A percentile compares a stretch with the other conserved stretches of the same genome.
Evolutionary conservation across 37 sponge, comb jelly and placozoan species (phyloP).

Genomic region (Petrosia ficiformis): DNA sequence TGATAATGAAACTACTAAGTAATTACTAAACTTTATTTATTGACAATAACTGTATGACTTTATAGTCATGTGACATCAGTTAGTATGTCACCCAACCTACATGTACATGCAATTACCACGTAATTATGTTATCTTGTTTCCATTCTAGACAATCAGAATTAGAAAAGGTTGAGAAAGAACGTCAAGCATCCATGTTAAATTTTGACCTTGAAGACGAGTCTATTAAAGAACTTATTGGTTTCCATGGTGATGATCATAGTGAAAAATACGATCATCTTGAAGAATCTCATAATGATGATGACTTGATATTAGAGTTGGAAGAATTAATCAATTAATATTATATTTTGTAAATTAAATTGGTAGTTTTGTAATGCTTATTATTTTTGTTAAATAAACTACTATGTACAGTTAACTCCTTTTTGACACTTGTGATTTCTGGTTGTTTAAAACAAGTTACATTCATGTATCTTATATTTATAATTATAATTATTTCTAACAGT

Average conservation of each 20-base stretch:
- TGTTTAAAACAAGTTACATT: no score
- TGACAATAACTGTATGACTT: no score
- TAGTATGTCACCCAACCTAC: no score
- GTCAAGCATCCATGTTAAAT: slow-evolving; percentile 1
- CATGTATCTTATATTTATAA: no score
- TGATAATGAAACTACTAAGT: no score
- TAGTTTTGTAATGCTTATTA: background rate
- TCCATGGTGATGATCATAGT: background rate
- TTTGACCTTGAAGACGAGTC: slow-evolving; percentile 23
- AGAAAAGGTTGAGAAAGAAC: background rate
- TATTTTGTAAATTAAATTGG: background rate
- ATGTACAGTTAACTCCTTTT: no score
- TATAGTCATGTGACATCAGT: no score
- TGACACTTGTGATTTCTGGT: no score
- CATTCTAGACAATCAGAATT: slow-evolving; percentile 29
- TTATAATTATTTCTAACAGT: no score
- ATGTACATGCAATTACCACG: no score
- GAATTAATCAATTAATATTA: slow-evolving; percentile 14
- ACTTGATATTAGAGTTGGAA: slow-evolving; percentile 66
- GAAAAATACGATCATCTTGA: background rate
- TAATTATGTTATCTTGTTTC: background rate
- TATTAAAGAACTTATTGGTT: background rate
- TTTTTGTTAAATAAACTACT: background rate
- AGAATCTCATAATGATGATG: slow-evolving; percentile 57
- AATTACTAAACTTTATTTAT: no score